Base-by-base conservation (phyloP, 2,113 vertebrate genomes). In the Strix aluco region DNA sequence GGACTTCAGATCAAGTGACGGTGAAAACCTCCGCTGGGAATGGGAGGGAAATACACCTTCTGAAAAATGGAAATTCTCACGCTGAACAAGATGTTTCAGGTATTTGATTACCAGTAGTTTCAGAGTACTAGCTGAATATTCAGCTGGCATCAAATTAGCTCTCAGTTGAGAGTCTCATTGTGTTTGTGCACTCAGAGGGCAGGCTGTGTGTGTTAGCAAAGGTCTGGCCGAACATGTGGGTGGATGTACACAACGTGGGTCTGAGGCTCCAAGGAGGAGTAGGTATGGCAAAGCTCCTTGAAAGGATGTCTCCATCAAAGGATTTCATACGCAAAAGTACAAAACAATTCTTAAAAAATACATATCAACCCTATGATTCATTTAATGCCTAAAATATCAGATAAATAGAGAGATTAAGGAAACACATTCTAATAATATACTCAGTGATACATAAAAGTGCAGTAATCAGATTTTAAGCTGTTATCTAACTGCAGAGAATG, bases 401-500 rank as follows among this genome's bases (percentile, higher is more conserved):
- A 70, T 21, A 71, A 71, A 80, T 36, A 46, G 44, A 40, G 52
- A 66, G 69, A 75, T 84, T 61, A 57, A 46, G 74, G 54, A 71
- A 81, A 55, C 46, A 73, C 55, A 27, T 66, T 58, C 57, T 77
- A 89, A 57, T 49, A 75, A 88, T 75, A 54, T 19, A 55, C 29
- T 44, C 30, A 30, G 29, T 4, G 42, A 81, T 46, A 55, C 47
- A 57, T 36, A 46, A 66, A 81, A 84, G 77, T 52, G 40, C 62
- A 69, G 27, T 75, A 65, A 90, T 93, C 29, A 6, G 23, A 61
- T 86, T 90, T 88, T 73, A 61, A 85, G 66, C 55, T 86, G 81
- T 51, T 95, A 70, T 4, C 87, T 94, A 86, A 92, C 91, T 93
- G 81, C 85, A 82, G 66, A 59, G 78, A 81, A 90, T 26, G n/a